phyloP scores from a whole-genome alignment of 2,113 vertebrate species.

The Passer domesticus region DNA sequence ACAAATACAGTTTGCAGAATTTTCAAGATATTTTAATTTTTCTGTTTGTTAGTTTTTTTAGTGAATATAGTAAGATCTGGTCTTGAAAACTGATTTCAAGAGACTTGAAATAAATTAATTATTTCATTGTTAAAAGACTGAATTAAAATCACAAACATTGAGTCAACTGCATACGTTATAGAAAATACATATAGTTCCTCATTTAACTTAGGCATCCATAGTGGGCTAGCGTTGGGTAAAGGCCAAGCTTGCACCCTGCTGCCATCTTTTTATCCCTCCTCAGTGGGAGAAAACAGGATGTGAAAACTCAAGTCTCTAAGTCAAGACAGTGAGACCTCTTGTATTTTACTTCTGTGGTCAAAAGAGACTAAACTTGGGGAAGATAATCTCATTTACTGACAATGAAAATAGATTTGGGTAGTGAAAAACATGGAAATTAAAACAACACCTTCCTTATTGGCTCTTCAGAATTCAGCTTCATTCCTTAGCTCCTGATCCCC shows the following conservation, averaged over 20 bases:
- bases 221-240: background rate
- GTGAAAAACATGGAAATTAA: background rate
- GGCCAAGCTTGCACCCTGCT: background rate
- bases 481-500: background rate
- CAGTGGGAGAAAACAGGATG: background rate
- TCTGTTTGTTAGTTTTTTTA: background rate
- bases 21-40: background rate
- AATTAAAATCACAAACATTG: background rate
- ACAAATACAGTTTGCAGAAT: background rate
- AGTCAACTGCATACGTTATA: background rate
- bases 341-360: background rate
- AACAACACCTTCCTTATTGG: background rate
- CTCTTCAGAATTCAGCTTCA: background rate
- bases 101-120: background rate
- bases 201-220: background rate
- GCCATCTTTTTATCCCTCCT: background rate
- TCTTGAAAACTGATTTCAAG: background rate
- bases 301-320: background rate
- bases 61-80: background rate
- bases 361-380: background rate
- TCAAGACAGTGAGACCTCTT: background rate
- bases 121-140: background rate
- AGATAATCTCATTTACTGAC: background rate
- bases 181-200: background rate
- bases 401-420: background rate